phyloP scores from a whole-genome alignment of 2,888 invertebrate genomes.

The Stegana nigrithorax region DNA sequence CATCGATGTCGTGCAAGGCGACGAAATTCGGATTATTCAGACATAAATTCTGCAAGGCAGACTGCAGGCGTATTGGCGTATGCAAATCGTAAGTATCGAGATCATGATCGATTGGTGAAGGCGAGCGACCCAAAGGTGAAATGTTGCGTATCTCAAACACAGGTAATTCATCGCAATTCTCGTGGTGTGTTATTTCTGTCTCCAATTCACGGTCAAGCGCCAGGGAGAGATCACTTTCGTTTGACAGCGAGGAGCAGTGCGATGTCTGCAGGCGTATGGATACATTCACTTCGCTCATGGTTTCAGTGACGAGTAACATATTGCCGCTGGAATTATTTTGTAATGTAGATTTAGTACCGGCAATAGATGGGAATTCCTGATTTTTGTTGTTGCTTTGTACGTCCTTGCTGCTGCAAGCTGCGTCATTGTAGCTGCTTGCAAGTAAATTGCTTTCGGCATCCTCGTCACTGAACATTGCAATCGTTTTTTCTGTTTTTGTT shows the following conservation, averaged over 20 bases:
- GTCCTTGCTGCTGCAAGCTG: background rate
- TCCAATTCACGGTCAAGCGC: constrained; percentile 57
- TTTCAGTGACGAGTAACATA: background rate
- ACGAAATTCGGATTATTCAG: constrained; percentile 55
- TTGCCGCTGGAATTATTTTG: too few species aligned
- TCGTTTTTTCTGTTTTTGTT: too few species aligned
- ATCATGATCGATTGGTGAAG: constrained; percentile 63
- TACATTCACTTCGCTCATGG: constrained; percentile 26
- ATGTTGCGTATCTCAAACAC: constrained; percentile 63
- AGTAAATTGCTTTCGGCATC: too few species aligned
- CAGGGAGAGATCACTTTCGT: constrained; percentile 61
- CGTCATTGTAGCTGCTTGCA: too few species aligned
- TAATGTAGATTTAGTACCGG: too few species aligned
- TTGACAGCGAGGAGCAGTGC: constrained; percentile 53
- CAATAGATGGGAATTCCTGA: too few species aligned
- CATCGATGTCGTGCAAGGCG: constrained; percentile 64
- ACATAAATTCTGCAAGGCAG: constrained; percentile 19
- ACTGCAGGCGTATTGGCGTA: constrained; percentile 34
- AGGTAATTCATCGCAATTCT: constrained; percentile 62
- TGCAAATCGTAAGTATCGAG: constrained; percentile 40
- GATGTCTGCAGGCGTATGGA: constrained; percentile 56
- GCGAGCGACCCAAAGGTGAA: constrained; percentile 63
- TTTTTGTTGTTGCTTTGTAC: background rate
- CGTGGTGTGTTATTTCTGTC: constrained; percentile 19
- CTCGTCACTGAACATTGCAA: too few species aligned